Conservation (phyloP, 2,797 vertebrate genomes). For the Rhynchotus rufescens region DNA sequence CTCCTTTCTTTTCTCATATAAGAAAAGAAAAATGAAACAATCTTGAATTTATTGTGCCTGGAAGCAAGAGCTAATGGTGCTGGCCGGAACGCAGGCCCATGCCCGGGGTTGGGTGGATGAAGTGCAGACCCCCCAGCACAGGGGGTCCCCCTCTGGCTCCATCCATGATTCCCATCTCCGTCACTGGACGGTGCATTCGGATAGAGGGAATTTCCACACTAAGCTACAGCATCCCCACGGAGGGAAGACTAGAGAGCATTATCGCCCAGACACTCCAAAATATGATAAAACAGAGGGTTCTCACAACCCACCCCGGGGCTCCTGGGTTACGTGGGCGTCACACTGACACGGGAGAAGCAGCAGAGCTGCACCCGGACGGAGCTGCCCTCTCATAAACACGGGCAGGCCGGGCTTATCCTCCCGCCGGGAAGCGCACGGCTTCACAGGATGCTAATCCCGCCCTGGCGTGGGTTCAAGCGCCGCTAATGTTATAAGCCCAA, state of each 20-base stretch:
- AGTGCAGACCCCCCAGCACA: not conserved
- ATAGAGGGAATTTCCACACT: not conserved
- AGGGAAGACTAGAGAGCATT: not conserved
- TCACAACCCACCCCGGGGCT: not conserved
- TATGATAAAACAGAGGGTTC: not conserved
- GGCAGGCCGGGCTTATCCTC: not conserved
- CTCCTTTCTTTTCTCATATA: conserved; percentile 33
- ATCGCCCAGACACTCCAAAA: not conserved
- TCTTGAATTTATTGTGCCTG: conserved; percentile 49
- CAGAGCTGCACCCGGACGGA: fast-evolving
- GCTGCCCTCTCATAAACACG: not conserved
- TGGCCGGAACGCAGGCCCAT: not conserved
- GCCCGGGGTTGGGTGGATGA: not conserved
- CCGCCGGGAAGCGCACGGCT: not conserved
- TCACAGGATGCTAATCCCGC: not conserved
- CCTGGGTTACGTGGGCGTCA: not conserved
- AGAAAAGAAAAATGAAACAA: not conserved
- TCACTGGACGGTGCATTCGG: not conserved
- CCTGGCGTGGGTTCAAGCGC: not conserved
- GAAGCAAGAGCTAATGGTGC: not conserved
- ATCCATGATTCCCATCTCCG: not conserved
- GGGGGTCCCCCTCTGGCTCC: not conserved
- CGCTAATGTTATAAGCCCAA: not conserved
- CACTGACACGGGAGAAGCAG: not conserved
- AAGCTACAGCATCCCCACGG: not conserved